Percentiles rank a stretch among this genome's conserved stretches.
These are phyloP conservation scores for Xyliphius kryptos DNA, from an alignment of 2,113 vertebrate species.

Conservation along the genomic window DNA sequence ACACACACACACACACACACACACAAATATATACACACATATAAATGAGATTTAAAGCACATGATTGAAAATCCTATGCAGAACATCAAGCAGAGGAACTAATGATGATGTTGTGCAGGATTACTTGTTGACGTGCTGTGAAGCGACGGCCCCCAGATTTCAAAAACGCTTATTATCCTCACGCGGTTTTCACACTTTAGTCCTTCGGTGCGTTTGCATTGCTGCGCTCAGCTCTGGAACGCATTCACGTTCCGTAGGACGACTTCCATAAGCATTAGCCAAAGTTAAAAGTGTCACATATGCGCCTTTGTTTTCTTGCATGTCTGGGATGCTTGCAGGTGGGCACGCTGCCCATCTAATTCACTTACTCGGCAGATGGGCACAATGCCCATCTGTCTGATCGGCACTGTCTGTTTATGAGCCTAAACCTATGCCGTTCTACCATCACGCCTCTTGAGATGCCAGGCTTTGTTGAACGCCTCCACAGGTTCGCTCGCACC, in stretches of 20 bases:
- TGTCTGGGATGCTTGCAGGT: constrained; percentile 15
- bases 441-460: constrained; percentile 24
- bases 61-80: too few species aligned
- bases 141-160: too few species aligned
- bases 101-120: too few species aligned
- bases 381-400: constrained; percentile 30
- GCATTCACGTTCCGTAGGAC: not conserved
- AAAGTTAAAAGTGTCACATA: constrained; percentile 6
- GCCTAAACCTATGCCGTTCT: constrained; percentile 23
- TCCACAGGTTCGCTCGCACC: constrained; percentile 14
- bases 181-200: not conserved
- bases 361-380: constrained; percentile 31
- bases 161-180: not conserved
- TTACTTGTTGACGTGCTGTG: too few species aligned
- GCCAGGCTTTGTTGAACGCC: constrained; percentile 38
- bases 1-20: too few species aligned
- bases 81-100: too few species aligned
- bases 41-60: too few species aligned
- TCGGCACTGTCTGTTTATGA: constrained; percentile 25
- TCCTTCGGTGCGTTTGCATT: not conserved
- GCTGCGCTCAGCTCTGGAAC: not conserved
- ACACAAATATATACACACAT: too few species aligned
- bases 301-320: constrained; percentile 15
- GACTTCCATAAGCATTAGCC: not conserved
- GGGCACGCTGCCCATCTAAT: constrained; percentile 36